A percentile compares a stretch with the other conserved stretches of the same genome.
These are phyloP conservation scores for Eristalis tenax DNA, from an alignment of 2,888 invertebrate species.

Conservation along the genomic window DNA sequence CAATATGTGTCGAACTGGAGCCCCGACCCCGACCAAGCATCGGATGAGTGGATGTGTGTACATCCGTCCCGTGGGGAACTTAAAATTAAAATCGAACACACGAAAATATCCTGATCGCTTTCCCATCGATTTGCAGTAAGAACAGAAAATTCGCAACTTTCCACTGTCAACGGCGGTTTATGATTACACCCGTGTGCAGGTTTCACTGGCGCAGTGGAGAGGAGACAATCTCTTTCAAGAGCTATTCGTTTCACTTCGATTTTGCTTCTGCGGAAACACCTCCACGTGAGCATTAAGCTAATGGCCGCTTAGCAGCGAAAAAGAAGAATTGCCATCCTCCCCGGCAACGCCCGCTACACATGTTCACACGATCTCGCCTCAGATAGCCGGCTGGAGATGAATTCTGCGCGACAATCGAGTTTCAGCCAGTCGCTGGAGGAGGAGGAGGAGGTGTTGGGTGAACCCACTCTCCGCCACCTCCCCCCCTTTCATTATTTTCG, in stretches of 20 bases:
- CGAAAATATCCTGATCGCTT: not conserved
- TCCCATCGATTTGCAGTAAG: not conserved
- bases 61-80: not conserved
- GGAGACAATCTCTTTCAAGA: not conserved
- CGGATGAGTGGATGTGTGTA: too few relatives aligned
- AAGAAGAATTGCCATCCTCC: not conserved
- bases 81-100: not conserved
- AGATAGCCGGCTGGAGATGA: not conserved
- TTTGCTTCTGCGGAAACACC: constrained; percentile 11
- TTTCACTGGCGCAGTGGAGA: too few relatives aligned
- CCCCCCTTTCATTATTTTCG: constrained; percentile 30
- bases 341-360: not conserved
- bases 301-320: constrained; percentile 2
- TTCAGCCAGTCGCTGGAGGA: not conserved
- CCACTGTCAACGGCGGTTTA: not conserved
- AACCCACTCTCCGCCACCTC: not conserved
- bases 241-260: not conserved
- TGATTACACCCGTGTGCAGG: not conserved
- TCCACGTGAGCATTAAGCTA: constrained; percentile 20
- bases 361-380: not conserved
- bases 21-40: too few relatives aligned
- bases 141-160: not conserved
- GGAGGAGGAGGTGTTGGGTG: not conserved
- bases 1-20: not conserved
- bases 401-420: not conserved